Base-by-base conservation (phyloP, 1,140 invertebrate species). In the Berghia stephanieae region DNA sequence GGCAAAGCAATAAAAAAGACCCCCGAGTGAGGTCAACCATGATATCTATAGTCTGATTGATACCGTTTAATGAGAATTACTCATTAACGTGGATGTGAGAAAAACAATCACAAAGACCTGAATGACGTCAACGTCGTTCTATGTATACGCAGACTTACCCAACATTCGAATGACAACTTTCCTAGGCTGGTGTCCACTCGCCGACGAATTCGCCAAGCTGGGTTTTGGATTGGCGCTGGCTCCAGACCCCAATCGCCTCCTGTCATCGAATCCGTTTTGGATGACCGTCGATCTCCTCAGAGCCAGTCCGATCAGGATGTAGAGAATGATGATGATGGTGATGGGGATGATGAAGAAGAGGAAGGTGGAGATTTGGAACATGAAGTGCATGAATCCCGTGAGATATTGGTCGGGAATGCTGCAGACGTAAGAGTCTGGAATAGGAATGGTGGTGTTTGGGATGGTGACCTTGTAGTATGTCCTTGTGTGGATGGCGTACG, bases 311-410 rank as follows among this genome's bases (percentile, higher is more conserved):
- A 91, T 91, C 49, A 86, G 71, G 38, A 88, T 85, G 74, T 91
- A 91, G 16, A 91, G 80, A 16, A 87, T 81, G 31, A 86, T 85
- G 71, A 91, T 90, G 8, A 91, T 60, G 10, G 84, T 84, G 82
- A 91, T 89, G 8, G 90, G 90, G 6, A 88, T 72, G 24, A 90
- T 79, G 81, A 91, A 91, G 78, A 91, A 89, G 21, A 89, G 55
- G 75, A 90, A 87, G 1, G 89, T 86, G 3, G 90, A 90, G 43
- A 88, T 77, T 70, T 82, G 81, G 66, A 87, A 85, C 74, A 86
- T 83, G 75, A 80, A 79, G 13, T 57, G 82, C 78, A 86, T 85
- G 75, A 87, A 79, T 34, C 81, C 79, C 34, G 74, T 52, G 24
- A 78, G 79, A 82, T 82, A 84, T 49, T 77, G 24, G 36, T 63